Percentiles rank a stretch among this genome's conserved stretches.
Evolutionary conservation across 1,140 invertebrate genomes (phyloP).

Genomic region (Alviniconcha marisindica): DNA sequence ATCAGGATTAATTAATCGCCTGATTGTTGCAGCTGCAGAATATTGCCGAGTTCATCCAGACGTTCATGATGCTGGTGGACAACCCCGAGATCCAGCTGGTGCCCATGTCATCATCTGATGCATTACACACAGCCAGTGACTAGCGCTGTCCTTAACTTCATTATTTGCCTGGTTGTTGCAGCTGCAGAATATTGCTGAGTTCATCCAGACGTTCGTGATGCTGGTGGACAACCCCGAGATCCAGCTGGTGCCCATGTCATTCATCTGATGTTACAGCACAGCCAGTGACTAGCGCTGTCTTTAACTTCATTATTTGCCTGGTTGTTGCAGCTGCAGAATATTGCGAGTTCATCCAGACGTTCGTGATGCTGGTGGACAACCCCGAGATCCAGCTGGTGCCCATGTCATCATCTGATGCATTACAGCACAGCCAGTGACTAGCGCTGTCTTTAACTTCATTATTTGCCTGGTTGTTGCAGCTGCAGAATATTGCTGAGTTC

Average conservation of each 20-base stretch:
- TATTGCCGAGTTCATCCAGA: too few relatives aligned
- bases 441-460: too few relatives aligned
- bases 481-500: slow-evolving; percentile 90
- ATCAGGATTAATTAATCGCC: not conserved
- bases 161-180: slow-evolving; percentile 57
- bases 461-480: slow-evolving; percentile 65
- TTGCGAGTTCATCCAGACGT: slow-evolving; percentile 93
- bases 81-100: slow-evolving; percentile 91
- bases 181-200: slow-evolving; percentile 90
- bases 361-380: slow-evolving; percentile 90
- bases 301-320: not conserved
- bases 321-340: slow-evolving; percentile 85
- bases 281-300: too few relatives aligned
- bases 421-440: too few relatives aligned
- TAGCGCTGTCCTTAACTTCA: too few relatives aligned
- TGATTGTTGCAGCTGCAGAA: too few relatives aligned
- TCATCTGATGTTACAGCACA: too few relatives aligned
- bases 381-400: slow-evolving; percentile 91
- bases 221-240: slow-evolving; percentile 91
- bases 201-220: slow-evolving; percentile 92
- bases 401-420: slow-evolving; percentile 85
- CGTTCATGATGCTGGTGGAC: slow-evolving; percentile 88
- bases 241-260: slow-evolving; percentile 81
- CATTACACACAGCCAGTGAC: too few relatives aligned
- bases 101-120: slow-evolving; percentile 47